These are phyloP conservation scores for Halesus radiatus DNA, from an alignment of 1,140 invertebrate species.

Conservation along the genomic window DNA sequence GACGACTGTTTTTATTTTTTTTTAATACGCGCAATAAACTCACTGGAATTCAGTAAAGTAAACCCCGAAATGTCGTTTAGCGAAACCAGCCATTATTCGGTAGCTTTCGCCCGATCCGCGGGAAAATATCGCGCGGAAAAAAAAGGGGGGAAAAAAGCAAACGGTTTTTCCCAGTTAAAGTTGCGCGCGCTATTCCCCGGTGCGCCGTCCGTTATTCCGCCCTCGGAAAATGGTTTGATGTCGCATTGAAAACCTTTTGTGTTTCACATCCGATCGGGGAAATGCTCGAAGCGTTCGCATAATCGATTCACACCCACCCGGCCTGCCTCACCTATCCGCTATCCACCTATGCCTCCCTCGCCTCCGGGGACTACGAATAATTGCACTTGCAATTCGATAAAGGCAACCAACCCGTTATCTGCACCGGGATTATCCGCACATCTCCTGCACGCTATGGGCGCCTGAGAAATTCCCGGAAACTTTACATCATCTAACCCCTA, in stretches of 20 bases:
- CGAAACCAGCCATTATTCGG: neutral
- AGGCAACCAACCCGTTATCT: constrained; percentile 46
- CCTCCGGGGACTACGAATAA: constrained; percentile 41
- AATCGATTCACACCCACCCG: constrained; percentile 43
- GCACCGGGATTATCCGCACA: constrained; percentile 23
- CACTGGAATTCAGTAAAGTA: neutral
- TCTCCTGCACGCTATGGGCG: neutral
- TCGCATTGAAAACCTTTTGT: constrained; percentile 55
- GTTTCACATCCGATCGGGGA: constrained; percentile 46
- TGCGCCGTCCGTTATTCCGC: constrained; percentile 36
- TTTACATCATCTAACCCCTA: no score
- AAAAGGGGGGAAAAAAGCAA: neutral
- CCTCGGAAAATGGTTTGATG: constrained; percentile 48
- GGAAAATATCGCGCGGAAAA: constrained; percentile 18
- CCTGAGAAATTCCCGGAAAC: neutral
- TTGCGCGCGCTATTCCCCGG: constrained; percentile 44
- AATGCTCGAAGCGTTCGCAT: constrained; percentile 40
- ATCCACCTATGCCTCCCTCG: constrained; percentile 6
- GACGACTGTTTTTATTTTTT: neutral
- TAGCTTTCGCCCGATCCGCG: constrained; percentile 14
- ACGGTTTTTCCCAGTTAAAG: constrained; percentile 8
- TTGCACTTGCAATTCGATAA: constrained; percentile 51
- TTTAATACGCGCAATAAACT: neutral
- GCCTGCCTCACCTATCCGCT: neutral
- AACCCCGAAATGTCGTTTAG: neutral